These are phyloP conservation scores for Eidolon helvum DNA, from an alignment of 2,113 vertebrate species.

Conservation along the genomic window DNA sequence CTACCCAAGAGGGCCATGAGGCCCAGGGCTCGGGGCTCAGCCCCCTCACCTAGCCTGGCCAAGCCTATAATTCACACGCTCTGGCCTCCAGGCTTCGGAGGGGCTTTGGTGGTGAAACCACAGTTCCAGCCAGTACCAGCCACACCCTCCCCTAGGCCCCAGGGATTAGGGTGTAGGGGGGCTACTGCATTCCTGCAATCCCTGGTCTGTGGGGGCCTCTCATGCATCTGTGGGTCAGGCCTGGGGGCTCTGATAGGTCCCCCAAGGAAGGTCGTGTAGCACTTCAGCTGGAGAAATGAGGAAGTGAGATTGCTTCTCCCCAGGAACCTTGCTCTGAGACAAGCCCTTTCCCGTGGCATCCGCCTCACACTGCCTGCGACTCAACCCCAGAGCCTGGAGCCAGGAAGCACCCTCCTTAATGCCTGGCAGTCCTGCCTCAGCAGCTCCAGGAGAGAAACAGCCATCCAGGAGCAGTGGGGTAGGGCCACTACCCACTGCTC, in stretches of 20 bases:
- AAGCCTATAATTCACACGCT: constrained; percentile 58
- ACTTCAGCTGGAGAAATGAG: constrained; percentile 18
- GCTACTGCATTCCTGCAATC: constrained; percentile 46
- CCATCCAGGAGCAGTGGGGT: not conserved
- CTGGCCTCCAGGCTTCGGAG: constrained; percentile 34
- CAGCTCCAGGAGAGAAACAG: not conserved
- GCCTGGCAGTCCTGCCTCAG: not conserved
- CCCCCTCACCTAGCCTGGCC: not conserved
- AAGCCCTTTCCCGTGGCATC: not conserved
- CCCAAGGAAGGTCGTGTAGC: not conserved
- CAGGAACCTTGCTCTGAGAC: constrained; percentile 54
- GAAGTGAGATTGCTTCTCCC: constrained; percentile 51
- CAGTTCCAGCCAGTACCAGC: constrained; percentile 60
- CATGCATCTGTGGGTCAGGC: not conserved
- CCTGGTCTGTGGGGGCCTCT: not conserved
- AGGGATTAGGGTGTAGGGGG: constrained; percentile 41
- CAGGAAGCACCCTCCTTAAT: not conserved
- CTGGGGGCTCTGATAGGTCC: too few species aligned
- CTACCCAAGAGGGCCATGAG: not conserved
- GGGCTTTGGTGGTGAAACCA: not conserved
- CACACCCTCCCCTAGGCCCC: constrained; percentile 1
- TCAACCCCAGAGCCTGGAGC: not conserved
- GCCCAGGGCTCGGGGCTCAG: not conserved
- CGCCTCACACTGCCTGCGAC: not conserved
- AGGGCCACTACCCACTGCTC: not conserved